Conservation (phyloP, 2,113 vertebrate genomes). For the Lasiurus borealis region DNA sequence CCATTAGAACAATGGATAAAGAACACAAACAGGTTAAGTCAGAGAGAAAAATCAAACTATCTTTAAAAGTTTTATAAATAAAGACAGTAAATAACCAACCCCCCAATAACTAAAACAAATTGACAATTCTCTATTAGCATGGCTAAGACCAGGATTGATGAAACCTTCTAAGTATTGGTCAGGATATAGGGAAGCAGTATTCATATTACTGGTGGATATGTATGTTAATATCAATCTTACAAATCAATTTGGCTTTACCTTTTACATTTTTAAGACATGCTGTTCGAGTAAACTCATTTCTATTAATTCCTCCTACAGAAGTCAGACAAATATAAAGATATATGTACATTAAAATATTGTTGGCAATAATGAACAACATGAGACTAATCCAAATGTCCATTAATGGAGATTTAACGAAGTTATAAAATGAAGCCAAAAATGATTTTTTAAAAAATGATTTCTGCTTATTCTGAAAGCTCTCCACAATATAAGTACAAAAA, state of each 20-base stretch:
- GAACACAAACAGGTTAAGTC: not conserved
- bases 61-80: no score
- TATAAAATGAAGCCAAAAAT: not conserved
- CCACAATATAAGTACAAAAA: not conserved
- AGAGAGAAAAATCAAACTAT: conserved; percentile 7
- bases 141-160: not conserved
- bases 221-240: not conserved
- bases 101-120: not conserved
- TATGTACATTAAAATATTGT: not conserved
- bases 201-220: not conserved
- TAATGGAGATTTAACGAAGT: not conserved
- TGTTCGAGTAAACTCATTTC: not conserved
- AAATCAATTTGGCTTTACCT: not conserved
- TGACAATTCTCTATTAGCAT: not conserved
- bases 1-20: not conserved
- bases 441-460: not conserved
- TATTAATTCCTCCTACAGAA: conserved; percentile 9
- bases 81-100: not conserved
- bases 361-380: not conserved
- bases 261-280: conserved; percentile 13
- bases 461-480: not conserved
- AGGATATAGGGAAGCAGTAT: not conserved
- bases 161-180: not conserved
- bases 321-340: not conserved
- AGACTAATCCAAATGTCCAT: not conserved